Evolutionary conservation across 2,113 vertebrate genomes (phyloP), one percentile per base, ranked within the genome.

Genomic region (Paedocypris sp.): DNA sequence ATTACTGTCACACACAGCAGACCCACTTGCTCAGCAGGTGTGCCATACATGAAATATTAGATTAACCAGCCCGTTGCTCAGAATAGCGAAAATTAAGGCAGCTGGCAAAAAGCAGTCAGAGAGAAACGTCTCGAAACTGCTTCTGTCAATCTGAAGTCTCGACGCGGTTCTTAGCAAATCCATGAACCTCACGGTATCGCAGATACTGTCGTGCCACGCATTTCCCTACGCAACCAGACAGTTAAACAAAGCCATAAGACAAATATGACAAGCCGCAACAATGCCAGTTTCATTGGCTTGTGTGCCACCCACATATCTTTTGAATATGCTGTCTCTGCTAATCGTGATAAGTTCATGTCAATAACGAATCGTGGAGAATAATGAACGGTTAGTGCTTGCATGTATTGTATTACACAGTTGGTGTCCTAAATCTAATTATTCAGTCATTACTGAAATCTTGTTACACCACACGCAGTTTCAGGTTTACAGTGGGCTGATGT

Each of bases 201-300:
- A 57, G 3, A 26, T 50, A 38, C 39, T 5, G 23, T 25, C 33
- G 28, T 56, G 46, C 45, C 13, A 47, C 42, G 12, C 18, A 9
- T 25, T 35, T 38, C 22, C 42, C 36, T 47, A 38, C 16, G 64
- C 33, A 36, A 28, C 13, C 7, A 19, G 49, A 62, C 56, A 65
- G 26, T 16, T 38, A 64, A 15, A 56, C 48, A 65, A 65, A 42
- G 49, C 41, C 26, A 41, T 16, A 29, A 35, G 18, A 25, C n/a
- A 51, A 49, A 38, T 41, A 19, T 42, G 62, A 56, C 62, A 56
- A 49, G 50, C 62, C 56, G n/a, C 50, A 56, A 65, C 52, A 53
- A 39, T 43, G 49, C 19, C 29, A 41, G 52, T 60, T 41, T 57
- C 41, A 23, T 26, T 28, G 43, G 16, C 18, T 49, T 49, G 23